Conservation (phyloP, 2,797 vertebrate genomes). For the Oryzias sinensis region DNA sequence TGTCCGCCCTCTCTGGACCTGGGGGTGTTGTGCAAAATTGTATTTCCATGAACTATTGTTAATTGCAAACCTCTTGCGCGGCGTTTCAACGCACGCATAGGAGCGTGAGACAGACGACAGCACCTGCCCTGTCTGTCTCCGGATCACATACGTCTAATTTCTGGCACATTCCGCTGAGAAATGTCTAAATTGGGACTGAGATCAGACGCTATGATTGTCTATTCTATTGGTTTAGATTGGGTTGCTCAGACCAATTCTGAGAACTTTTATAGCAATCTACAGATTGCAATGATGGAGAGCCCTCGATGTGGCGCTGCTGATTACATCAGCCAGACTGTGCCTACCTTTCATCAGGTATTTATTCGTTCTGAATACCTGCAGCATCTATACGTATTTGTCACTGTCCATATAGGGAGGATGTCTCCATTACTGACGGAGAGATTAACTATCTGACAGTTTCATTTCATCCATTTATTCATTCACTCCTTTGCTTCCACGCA, state of each 20-base stretch:
- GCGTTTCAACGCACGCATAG: constrained; percentile 33
- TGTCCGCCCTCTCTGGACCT: constrained; percentile 28
- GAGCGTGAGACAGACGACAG: background rate
- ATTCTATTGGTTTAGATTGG: constrained; percentile 64
- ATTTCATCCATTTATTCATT: constrained; percentile 34
- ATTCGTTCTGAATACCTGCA: constrained; percentile 72
- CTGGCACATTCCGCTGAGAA: constrained; percentile 62
- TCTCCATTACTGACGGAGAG: constrained; percentile 47
- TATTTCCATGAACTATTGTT: constrained; percentile 26
- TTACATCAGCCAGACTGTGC: constrained; percentile 72
- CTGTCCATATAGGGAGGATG: constrained; percentile 23
- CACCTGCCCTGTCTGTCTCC: constrained; percentile 53
- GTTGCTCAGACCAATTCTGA: constrained; percentile 65
- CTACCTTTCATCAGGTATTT: constrained; percentile 80
- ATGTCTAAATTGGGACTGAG: constrained; percentile 71
- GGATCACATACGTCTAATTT: constrained; percentile 61
- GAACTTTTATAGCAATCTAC: constrained; percentile 65
- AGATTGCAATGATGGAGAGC: constrained; percentile 77
- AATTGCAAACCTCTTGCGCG: constrained; percentile 35
- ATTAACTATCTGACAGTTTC: constrained; percentile 38
- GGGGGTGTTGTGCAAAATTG: constrained; percentile 38
- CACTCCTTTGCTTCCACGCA: constrained; percentile 19
- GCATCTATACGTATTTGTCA: constrained; percentile 62
- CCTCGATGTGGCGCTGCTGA: constrained; percentile 70
- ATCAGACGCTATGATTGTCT: constrained; percentile 69